Conservation (phyloP, 2,113 vertebrate species). For the Dasyurus viverrinus region DNA sequence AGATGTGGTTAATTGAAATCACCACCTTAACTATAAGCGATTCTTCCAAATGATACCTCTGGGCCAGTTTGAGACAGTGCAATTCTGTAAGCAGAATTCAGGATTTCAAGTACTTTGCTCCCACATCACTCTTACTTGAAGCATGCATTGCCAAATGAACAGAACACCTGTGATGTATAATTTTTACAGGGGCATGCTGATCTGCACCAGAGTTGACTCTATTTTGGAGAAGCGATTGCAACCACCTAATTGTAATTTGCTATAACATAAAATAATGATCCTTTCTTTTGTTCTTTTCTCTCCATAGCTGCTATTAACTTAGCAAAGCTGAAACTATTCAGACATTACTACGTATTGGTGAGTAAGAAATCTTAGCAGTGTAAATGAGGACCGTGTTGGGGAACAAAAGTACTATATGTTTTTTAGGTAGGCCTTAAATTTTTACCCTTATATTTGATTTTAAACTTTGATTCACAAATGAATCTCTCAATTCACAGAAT, state of each 20-base stretch:
- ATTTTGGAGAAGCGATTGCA: neutral
- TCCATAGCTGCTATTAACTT: conserved; percentile 90
- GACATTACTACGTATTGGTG: conserved; percentile 94
- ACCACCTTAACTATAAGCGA: neutral
- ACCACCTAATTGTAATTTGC: neutral
- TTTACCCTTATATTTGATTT: neutral
- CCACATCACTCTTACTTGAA: neutral
- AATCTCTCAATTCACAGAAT: neutral
- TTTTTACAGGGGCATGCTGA: rapidly evolving
- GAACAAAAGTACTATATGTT: neutral
- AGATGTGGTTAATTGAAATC: neutral
- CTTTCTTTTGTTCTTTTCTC: conserved; percentile 61
- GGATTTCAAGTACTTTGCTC: neutral
- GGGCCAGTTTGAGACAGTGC: neutral
- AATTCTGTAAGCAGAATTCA: neutral
- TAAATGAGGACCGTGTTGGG: neutral
- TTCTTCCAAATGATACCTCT: neutral
- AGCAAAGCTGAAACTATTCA: conserved; percentile 93
- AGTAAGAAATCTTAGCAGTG: conserved; percentile 67
- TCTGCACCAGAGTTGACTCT: neutral
- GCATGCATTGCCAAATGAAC: neutral
- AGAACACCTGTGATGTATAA: neutral
- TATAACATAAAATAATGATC: conserved; percentile 38
- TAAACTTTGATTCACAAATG: neutral
- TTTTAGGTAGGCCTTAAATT: neutral